A percentile compares a stretch with the other conserved stretches of the same genome.
phyloP scores from a whole-genome alignment of 2,797 vertebrate species.

The Myripristis murdjan region DNA sequence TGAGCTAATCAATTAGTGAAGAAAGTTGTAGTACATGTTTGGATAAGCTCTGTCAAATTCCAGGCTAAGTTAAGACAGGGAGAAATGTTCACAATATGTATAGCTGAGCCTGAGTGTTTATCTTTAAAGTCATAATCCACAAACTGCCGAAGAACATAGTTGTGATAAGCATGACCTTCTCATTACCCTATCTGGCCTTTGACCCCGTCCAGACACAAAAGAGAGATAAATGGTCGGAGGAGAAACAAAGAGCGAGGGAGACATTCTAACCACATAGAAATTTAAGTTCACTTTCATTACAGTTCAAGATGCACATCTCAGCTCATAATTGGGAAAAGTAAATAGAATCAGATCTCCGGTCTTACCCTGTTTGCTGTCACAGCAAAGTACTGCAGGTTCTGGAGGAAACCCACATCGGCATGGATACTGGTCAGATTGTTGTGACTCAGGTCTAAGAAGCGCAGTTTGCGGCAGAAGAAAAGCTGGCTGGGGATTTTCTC shows the following conservation, averaged over 20 bases:
- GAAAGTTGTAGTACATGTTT: no score
- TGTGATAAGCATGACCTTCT: slow-evolving; percentile 16
- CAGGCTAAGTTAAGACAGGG: background rate
- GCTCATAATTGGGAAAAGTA: background rate
- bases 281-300: slow-evolving; percentile 2
- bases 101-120: slow-evolving; percentile 8
- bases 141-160: background rate
- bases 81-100: background rate
- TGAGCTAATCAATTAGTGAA: no score
- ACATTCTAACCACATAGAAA: background rate
- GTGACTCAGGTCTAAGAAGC: slow-evolving; percentile 96
- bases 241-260: background rate
- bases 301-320: background rate
- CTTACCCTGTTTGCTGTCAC: slow-evolving; percentile 97
- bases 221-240: background rate
- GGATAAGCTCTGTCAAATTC: no score
- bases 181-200: slow-evolving; percentile 32
- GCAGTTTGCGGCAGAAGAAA: slow-evolving; percentile 96
- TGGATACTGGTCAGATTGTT: slow-evolving; percentile 95
- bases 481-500: slow-evolving; percentile 96
- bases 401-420: slow-evolving; percentile 91
- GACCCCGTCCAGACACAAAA: slow-evolving; percentile 11
- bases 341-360: background rate
- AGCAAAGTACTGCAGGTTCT: slow-evolving; percentile 95
- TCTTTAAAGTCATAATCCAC: slow-evolving; percentile 24